These are phyloP conservation scores for Tortricodes alternella DNA, from an alignment of 2,888 invertebrate species.

Conservation along the genomic window DNA sequence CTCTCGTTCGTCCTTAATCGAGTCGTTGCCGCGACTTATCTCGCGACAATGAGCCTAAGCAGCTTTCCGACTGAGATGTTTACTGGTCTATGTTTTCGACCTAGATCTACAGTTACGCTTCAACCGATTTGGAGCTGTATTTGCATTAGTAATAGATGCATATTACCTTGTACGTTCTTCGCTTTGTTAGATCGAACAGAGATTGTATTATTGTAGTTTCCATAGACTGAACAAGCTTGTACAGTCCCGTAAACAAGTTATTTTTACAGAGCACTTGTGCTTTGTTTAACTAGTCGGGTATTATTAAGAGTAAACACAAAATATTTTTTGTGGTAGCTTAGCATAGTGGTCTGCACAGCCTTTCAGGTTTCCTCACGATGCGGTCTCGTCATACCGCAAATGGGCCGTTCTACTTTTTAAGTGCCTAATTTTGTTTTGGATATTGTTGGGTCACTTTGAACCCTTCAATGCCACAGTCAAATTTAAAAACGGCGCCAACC, in stretches of 20 bases:
- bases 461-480: too few relatives aligned
- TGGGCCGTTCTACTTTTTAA: too few relatives aligned
- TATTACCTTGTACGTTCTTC: not conserved
- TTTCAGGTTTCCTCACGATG: too few relatives aligned
- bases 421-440: too few relatives aligned
- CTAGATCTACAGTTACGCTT: not conserved
- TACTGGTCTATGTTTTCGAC: slow-evolving; percentile 10
- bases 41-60: slow-evolving; percentile 21
- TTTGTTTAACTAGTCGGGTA: not conserved
- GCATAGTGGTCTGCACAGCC: too few relatives aligned
- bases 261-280: slow-evolving; percentile 1
- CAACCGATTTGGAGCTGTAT: not conserved
- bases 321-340: too few relatives aligned
- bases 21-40: slow-evolving; percentile 8
- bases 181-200: not conserved
- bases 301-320: too few relatives aligned
- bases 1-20: slow-evolving; percentile 3
- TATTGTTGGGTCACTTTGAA: too few relatives aligned
- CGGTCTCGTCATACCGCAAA: too few relatives aligned
- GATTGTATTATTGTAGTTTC: not conserved
- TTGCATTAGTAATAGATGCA: not conserved
- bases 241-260: slow-evolving; percentile 17
- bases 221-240: slow-evolving; percentile 2
- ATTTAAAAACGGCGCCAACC: too few relatives aligned
- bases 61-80: not conserved